Evolutionary conservation across 2,797 vertebrate genomes (phyloP).

Genomic region (Mico argentatus): DNA sequence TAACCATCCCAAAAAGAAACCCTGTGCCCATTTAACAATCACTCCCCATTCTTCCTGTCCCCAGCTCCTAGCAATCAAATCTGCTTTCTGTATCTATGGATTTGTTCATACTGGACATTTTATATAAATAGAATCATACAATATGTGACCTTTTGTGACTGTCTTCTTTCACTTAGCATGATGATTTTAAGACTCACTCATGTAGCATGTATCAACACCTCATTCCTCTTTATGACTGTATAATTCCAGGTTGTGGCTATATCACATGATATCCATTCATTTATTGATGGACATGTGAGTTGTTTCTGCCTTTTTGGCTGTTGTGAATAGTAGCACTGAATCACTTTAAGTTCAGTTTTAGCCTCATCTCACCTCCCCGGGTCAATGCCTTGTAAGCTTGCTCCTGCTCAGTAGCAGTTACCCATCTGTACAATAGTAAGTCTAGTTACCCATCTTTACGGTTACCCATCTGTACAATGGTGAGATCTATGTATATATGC

Average conservation of each 20-base stretch:
- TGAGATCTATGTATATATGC: accelerated
- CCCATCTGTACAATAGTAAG: neutral
- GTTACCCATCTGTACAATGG: neutral
- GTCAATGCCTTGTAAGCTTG: neutral
- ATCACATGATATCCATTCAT: neutral
- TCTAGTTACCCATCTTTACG: neutral
- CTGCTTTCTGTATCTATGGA: neutral
- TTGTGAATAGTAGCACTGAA: neutral
- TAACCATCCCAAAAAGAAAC: neutral
- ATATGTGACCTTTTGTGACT: neutral
- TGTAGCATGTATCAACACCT: neutral
- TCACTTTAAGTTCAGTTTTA: neutral
- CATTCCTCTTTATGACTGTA: neutral
- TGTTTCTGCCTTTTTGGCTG: neutral
- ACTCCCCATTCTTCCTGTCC: too few species aligned
- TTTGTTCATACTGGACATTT: neutral
- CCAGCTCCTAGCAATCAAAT: neutral
- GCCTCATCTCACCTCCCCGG: neutral
- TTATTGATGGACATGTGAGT: neutral
- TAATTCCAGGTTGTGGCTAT: neutral
- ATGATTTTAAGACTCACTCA: neutral
- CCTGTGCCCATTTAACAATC: neutral
- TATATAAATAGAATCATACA: neutral
- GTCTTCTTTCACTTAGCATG: neutral
- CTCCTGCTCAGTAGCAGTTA: too few species aligned